These are phyloP conservation scores for Bombus waltoni DNA, from an alignment of 1,140 invertebrate genomes.

Conservation along the genomic window DNA sequence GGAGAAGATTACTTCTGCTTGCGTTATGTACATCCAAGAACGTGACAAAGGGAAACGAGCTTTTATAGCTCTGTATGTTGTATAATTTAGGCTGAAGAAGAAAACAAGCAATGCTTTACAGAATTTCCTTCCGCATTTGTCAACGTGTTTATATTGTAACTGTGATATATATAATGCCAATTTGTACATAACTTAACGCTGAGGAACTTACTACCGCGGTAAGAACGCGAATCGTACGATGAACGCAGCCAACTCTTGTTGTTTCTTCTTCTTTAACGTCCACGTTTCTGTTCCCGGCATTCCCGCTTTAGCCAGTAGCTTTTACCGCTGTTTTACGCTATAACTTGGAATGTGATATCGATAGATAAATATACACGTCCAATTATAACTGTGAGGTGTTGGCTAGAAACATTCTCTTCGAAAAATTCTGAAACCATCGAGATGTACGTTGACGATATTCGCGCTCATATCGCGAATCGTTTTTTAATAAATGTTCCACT, in stretches of 20 bases:
- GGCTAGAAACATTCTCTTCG: neutral
- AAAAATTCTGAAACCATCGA: neutral
- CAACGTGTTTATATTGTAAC: conserved; percentile 68
- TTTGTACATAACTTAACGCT: conserved; percentile 48
- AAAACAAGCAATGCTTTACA: conserved; percentile 47
- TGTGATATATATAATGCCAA: conserved; percentile 75
- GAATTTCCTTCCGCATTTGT: conserved; percentile 64
- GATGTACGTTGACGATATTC: neutral
- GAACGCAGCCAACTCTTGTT: neutral
- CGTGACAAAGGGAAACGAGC: neutral
- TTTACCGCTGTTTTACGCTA: neutral
- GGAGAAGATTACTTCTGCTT: conserved; percentile 15
- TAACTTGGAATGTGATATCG: conserved; percentile 22
- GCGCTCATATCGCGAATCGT: neutral
- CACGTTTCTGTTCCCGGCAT: neutral
- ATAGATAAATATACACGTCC: neutral
- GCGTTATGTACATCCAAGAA: conserved; percentile 8
- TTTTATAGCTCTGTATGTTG: neutral
- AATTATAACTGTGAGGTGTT: neutral
- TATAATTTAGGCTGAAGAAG: neutral
- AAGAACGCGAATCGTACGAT: neutral
- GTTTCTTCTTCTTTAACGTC: neutral
- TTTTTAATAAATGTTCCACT: neutral
- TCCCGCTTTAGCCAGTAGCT: conserved; percentile 13
- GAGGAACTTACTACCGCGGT: conserved; percentile 8